Evolutionary conservation across 1,140 invertebrate species (phyloP).

Genomic region (Scaptomyza graminum): DNA sequence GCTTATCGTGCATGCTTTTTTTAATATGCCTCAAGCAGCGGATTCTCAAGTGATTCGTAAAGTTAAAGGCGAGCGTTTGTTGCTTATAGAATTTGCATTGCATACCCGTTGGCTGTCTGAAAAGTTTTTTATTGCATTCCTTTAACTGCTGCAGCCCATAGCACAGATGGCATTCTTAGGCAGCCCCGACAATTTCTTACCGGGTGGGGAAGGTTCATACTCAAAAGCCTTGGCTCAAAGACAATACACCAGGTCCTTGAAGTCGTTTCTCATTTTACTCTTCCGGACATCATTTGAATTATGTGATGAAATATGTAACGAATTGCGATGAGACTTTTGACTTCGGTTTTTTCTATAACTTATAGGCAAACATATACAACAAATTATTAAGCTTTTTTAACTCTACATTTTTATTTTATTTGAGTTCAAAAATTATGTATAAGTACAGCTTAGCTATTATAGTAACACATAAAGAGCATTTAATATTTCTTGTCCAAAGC

Average conservation of each 20-base stretch:
- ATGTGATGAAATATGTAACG: neutral
- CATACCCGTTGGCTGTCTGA: slow-evolving; percentile 62
- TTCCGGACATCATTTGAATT: neutral
- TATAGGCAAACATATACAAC: no score
- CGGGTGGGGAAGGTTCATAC: slow-evolving; percentile 4
- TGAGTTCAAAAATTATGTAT: neutral
- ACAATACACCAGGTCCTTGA: slow-evolving; percentile 28
- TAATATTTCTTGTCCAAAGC: neutral
- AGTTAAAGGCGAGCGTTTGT: slow-evolving; percentile 46
- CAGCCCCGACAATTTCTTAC: neutral
- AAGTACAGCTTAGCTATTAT: neutral
- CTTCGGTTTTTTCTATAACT: no score
- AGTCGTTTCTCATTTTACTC: slow-evolving; percentile 24
- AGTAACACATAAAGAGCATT: neutral
- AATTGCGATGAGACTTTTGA: no score
- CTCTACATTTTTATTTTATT: no score
- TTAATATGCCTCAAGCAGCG: slow-evolving; percentile 42
- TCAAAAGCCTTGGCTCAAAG: slow-evolving; percentile 14
- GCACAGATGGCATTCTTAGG: slow-evolving; percentile 27
- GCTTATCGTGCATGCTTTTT: slow-evolving; percentile 37
- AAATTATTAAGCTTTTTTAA: no score
- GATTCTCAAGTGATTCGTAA: slow-evolving; percentile 31
- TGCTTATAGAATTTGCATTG: slow-evolving; percentile 72
- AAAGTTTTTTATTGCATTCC: slow-evolving; percentile 81
- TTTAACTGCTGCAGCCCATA: slow-evolving; percentile 51